These are phyloP conservation scores for Seira musarum DNA, from an alignment of 2,888 invertebrate genomes.

Conservation along the genomic window DNA sequence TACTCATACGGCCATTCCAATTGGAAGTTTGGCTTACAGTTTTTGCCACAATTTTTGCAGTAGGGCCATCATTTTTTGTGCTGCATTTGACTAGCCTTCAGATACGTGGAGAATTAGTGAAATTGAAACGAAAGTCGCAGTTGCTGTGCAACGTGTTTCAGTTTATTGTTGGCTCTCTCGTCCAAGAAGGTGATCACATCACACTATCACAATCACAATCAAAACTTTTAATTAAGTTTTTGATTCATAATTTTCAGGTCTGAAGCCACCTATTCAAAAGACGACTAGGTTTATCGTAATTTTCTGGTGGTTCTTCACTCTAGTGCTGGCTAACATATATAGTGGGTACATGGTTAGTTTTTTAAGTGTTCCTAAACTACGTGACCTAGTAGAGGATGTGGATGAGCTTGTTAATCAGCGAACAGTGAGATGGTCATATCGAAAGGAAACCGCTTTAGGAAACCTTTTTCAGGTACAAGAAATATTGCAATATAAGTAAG, in stretches of 20 bases:
- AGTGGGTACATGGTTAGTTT: constrained; percentile 68
- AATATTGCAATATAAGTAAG: too few species aligned
- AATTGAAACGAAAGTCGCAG: too few species aligned
- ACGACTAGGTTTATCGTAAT: constrained; percentile 63
- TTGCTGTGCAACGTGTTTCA: constrained; percentile 60
- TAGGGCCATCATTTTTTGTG: constrained; percentile 65
- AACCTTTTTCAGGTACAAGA: too few species aligned
- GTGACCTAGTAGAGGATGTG: constrained; percentile 64
- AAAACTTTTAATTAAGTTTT: too few species aligned
- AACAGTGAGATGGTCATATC: constrained; percentile 65
- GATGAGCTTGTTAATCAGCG: constrained; percentile 63
- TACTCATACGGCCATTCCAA: constrained; percentile 65
- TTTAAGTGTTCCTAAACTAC: constrained; percentile 65
- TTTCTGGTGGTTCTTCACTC: constrained; percentile 67
- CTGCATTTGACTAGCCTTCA: constrained; percentile 60
- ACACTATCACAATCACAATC: background rate
- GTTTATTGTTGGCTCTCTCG: constrained; percentile 67
- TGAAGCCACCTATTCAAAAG: constrained; percentile 63
- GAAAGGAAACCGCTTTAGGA: constrained; percentile 58
- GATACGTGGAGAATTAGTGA: constrained; percentile 44
- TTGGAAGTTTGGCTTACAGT: constrained; percentile 65
- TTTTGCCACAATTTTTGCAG: constrained; percentile 57
- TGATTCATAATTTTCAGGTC: constrained; percentile 34
- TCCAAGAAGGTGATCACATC: constrained; percentile 65
- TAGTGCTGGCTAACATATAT: constrained; percentile 68